These are phyloP conservation scores for Platycnemis pennipes DNA, from an alignment of 2,888 invertebrate species.

Conservation along the genomic window DNA sequence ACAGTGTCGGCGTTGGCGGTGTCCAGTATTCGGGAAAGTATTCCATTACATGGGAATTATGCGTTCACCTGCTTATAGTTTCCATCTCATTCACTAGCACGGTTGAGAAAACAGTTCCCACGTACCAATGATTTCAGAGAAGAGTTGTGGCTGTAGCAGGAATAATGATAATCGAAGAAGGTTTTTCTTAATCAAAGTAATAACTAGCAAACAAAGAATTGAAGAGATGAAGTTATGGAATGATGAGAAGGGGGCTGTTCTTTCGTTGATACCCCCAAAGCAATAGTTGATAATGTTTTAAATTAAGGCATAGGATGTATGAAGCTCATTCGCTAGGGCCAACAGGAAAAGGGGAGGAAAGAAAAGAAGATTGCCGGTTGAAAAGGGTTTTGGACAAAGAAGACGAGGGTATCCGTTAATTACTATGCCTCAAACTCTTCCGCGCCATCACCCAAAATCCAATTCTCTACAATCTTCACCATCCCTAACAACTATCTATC, in stretches of 20 bases:
- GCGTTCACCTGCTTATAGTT: too few species aligned
- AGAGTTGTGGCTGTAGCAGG: too few species aligned
- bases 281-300: background rate
- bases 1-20: too few species aligned
- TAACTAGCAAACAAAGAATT: background rate
- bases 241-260: background rate
- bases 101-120: too few species aligned
- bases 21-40: too few species aligned
- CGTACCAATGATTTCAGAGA: too few species aligned
- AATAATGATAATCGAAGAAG: background rate
- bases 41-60: too few species aligned
- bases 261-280: background rate
- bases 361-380: slow-evolving; percentile 37
- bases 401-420: slow-evolving; percentile 35
- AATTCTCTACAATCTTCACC: background rate
- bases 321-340: background rate
- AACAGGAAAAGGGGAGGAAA: background rate
- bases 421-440: slow-evolving; percentile 40
- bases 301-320: background rate
- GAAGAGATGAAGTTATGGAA: background rate
- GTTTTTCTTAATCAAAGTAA: background rate
- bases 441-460: slow-evolving; percentile 21
- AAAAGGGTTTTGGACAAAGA: slow-evolving; percentile 50
- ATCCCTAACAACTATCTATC: background rate
- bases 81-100: too few species aligned